Evolutionary conservation across 2,888 invertebrate genomes (phyloP).

Genomic region (Scaptomyza polygonia): DNA sequence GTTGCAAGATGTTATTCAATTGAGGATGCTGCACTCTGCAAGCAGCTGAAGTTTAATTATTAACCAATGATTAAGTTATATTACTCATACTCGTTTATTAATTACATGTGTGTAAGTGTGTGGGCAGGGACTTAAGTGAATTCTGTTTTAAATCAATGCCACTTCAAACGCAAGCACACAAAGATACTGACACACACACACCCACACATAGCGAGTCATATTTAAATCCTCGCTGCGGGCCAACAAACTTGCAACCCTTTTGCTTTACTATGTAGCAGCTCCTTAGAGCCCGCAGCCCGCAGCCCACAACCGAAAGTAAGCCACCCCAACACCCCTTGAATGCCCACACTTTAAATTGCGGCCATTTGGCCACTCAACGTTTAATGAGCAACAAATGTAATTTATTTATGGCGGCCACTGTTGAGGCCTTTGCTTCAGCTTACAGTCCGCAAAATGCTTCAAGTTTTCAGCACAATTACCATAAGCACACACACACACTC

Average conservation of each 20-base stretch:
- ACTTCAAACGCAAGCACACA: constrained; percentile 40
- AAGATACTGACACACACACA: constrained; percentile 9
- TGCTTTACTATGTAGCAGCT: constrained; percentile 1
- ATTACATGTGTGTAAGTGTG: constrained; percentile 20
- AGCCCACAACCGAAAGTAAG: background rate
- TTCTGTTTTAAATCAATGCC: constrained; percentile 61
- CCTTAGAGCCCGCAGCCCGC: background rate
- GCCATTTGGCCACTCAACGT: constrained; percentile 72
- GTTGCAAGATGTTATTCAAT: constrained; percentile 20
- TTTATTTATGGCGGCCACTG: constrained; percentile 69
- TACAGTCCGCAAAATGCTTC: constrained; percentile 70
- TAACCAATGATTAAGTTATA: constrained; percentile 52
- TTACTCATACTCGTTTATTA: constrained; percentile 44
- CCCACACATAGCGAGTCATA: constrained; percentile 5
- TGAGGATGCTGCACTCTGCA: constrained; percentile 8
- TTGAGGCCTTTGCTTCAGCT: constrained; percentile 55
- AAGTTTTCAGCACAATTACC: constrained; percentile 78
- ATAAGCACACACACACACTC: constrained; percentile 62
- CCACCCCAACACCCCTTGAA: background rate
- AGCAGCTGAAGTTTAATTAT: constrained; percentile 51
- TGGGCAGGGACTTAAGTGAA: constrained; percentile 31
- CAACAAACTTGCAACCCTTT: constrained; percentile 29
- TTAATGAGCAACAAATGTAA: constrained; percentile 78
- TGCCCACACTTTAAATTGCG: constrained; percentile 49
- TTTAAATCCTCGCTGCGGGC: constrained; percentile 31